Percentiles rank a stretch among this genome's conserved stretches.
phyloP scores from a whole-genome alignment of 2,888 invertebrate genomes.

The Trypoxylon attenuatum region DNA sequence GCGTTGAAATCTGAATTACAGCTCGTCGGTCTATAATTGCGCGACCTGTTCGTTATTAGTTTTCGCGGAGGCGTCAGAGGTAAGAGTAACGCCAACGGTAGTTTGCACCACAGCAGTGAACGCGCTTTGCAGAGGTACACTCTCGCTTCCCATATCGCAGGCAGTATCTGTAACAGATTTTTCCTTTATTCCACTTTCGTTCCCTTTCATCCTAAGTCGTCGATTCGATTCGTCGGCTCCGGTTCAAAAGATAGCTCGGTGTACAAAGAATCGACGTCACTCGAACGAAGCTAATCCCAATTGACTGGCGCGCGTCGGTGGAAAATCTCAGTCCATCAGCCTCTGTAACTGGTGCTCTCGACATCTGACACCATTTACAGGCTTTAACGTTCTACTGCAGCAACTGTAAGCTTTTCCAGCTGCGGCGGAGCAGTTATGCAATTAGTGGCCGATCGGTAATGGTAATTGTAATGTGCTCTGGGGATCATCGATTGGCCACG shows the following conservation, averaged over 20 bases:
- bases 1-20: constrained; percentile 17
- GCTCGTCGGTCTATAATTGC: constrained; percentile 56
- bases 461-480: constrained; percentile 25
- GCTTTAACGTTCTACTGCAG: background rate
- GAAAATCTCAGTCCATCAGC: too few relatives aligned
- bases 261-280: too few relatives aligned
- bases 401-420: constrained; percentile 33
- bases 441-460: constrained; percentile 35
- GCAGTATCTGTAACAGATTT: constrained; percentile 63
- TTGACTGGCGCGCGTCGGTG: too few relatives aligned
- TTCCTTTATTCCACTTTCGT: too few relatives aligned
- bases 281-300: too few relatives aligned
- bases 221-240: too few relatives aligned
- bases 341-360: too few relatives aligned
- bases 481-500: constrained; percentile 16
- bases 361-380: too few relatives aligned
- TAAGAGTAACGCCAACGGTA: constrained; percentile 65
- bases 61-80: constrained; percentile 63
- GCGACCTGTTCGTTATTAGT: constrained; percentile 68
- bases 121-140: constrained; percentile 67
- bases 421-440: constrained; percentile 13
- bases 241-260: too few relatives aligned
- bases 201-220: too few relatives aligned
- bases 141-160: constrained; percentile 67
- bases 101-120: constrained; percentile 68